Conservation (phyloP, 2,797 vertebrate species). For the Capromys pilorides region DNA sequence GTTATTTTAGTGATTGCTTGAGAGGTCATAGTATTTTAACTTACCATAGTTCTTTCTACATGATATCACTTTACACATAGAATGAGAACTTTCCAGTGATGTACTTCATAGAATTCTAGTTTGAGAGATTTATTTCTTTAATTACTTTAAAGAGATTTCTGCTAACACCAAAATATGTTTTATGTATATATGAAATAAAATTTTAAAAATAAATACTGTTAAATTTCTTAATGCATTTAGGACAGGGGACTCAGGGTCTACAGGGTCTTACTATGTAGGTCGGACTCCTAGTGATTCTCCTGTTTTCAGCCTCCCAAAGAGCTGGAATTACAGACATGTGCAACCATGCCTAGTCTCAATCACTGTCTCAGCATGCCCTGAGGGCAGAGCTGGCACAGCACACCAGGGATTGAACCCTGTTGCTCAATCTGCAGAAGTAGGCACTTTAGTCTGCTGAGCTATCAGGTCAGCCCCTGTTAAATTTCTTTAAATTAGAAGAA, state of each 20-base stretch:
- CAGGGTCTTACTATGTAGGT: too few species aligned
- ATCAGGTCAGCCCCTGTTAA: too few species aligned
- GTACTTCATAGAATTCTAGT: slow-evolving; percentile 9
- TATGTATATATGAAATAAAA: neutral
- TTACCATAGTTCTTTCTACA: neutral
- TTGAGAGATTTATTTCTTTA: neutral
- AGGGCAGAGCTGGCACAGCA: too few species aligned
- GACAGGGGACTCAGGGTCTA: too few species aligned
- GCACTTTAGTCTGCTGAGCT: too few species aligned
- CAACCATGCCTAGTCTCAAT: too few species aligned
- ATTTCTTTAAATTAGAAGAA: neutral
- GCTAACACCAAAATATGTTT: neutral
- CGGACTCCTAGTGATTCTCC: too few species aligned
- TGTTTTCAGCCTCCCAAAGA: too few species aligned
- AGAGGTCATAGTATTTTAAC: slow-evolving; percentile 37
- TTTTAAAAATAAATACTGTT: neutral
- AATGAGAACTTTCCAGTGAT: neutral
- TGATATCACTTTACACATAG: neutral
- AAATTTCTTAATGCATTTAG: neutral
- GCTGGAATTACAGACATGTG: too few species aligned
- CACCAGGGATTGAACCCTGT: too few species aligned
- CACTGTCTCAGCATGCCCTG: too few species aligned
- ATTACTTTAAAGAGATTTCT: neutral
- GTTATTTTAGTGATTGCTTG: slow-evolving; percentile 34
- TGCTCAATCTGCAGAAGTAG: too few species aligned